Conservation (phyloP, 2,113 vertebrate species). For the Prolemur simus region DNA sequence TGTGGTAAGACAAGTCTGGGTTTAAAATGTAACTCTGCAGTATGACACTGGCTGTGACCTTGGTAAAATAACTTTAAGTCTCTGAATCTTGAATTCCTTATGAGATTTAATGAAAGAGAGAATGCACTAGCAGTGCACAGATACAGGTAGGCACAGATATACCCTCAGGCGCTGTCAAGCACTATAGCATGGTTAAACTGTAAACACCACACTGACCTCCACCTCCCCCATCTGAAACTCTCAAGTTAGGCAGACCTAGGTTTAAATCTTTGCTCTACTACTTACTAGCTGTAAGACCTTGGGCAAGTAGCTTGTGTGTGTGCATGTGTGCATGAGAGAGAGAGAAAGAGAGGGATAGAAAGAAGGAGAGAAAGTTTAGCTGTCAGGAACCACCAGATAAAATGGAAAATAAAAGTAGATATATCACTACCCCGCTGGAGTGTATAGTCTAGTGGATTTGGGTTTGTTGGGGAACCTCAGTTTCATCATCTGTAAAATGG, state of each 20-base stretch:
- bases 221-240: not conserved
- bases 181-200: too few relatives aligned
- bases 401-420: not conserved
- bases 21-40: not conserved
- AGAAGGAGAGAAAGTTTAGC: not conserved
- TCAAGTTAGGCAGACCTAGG: not conserved
- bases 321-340: not conserved
- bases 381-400: not conserved
- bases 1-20: not conserved
- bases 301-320: not conserved
- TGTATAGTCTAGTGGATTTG: not conserved
- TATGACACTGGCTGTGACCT: not conserved
- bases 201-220: not conserved
- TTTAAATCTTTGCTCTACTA: not conserved
- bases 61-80: not conserved
- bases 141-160: too few relatives aligned
- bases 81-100: not conserved
- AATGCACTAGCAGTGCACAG: not conserved
- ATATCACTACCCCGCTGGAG: not conserved
- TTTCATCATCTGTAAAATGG: not conserved
- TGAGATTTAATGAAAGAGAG: not conserved
- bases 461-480: not conserved
- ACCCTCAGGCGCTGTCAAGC: too few relatives aligned
- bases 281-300: not conserved
- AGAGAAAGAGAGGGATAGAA: not conserved